Percentiles rank a stretch among this genome's conserved stretches.
Evolutionary conservation across 1,140 invertebrate genomes (phyloP).

Genomic region (Drosophila nasuta): DNA sequence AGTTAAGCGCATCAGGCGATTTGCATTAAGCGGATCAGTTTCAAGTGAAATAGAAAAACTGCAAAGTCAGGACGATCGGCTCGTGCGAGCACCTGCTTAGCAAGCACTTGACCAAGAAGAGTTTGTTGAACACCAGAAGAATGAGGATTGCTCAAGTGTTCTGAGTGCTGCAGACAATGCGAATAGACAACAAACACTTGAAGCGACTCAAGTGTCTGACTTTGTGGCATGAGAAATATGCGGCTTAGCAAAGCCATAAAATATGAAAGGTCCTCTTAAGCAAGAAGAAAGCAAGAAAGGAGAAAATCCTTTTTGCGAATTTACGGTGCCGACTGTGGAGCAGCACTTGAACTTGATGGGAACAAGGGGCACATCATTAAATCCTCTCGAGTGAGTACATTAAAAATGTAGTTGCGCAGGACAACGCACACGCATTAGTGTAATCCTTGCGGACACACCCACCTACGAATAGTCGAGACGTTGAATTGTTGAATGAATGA

Average conservation of each 20-base stretch:
- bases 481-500: slow-evolving; percentile 46
- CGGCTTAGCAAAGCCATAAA: slow-evolving; percentile 50
- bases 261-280: slow-evolving; percentile 70
- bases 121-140: slow-evolving; percentile 3
- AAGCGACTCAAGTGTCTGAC: slow-evolving; percentile 65
- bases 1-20: slow-evolving; percentile 69
- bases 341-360: slow-evolving; percentile 74
- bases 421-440: slow-evolving; percentile 73
- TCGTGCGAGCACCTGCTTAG: slow-evolving; percentile 73
- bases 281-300: slow-evolving; percentile 54
- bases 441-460: slow-evolving; percentile 78
- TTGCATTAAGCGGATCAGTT: slow-evolving; percentile 65
- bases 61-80: slow-evolving; percentile 64
- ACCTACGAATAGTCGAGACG: slow-evolving; percentile 30
- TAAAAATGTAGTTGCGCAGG: slow-evolving; percentile 64
- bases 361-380: slow-evolving; percentile 68
- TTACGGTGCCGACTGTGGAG: slow-evolving; percentile 49
- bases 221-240: slow-evolving; percentile 58
- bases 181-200: slow-evolving; percentile 68
- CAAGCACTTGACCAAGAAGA: slow-evolving; percentile 54
- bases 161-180: slow-evolving; percentile 42
- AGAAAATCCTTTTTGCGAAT: slow-evolving; percentile 77
- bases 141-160: slow-evolving; percentile 29
- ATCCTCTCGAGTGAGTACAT: slow-evolving; percentile 72
- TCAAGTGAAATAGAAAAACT: slow-evolving; percentile 41